Evolutionary conservation across 2,888 invertebrate genomes (phyloP), one percentile per base, ranked within the genome.

Genomic region (Megalurothrips usitatus): DNA sequence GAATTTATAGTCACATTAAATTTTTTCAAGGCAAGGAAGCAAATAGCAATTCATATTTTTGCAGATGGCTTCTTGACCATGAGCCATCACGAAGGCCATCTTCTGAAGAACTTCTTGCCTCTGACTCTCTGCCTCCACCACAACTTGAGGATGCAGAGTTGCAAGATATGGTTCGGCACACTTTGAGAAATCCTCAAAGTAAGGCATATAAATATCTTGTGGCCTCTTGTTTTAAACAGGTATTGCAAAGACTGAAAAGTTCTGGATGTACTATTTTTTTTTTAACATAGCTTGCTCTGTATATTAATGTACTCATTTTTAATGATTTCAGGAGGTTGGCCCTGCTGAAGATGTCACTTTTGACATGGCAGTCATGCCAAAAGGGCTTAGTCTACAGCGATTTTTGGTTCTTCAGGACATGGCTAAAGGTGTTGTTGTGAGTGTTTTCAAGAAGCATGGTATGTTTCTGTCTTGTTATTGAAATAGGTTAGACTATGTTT

Each of bases 141-240:
- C 91, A 92, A 84, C 89, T 97, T n/a, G 95, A 96, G 85, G 96
- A 97, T 84, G 92, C 93, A 0, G 94, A 95, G 83, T 87, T 97
- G 1, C 92, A 94, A 80, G 96, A 96, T 84, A 91, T 95, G 85
- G 89, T 98, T 19, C 90, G 93, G 0, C 94, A 95, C 84, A 94
- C 95, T 0, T 89, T 98, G 0, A 91, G 92, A 19, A 95, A 96
- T 86, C 92, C 94, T 0, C 93, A 94, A 86, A 92, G 92, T 86
- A 94, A 93, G 87, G 91, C 92, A 0, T 95, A 95, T 87, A 93
- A 93, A 85, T 90, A 92, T 86, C 87, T 94, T 48, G 90, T 94
- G 1, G 89, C 89, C 8, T 89, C 90, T 47, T 92, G 91, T 84
- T 90, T 92, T 83, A 88, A 88, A 79, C 90, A 90, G 85, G 86